phyloP scores from a whole-genome alignment of 2,888 invertebrate genomes.

The Hyppa rectilinea region DNA sequence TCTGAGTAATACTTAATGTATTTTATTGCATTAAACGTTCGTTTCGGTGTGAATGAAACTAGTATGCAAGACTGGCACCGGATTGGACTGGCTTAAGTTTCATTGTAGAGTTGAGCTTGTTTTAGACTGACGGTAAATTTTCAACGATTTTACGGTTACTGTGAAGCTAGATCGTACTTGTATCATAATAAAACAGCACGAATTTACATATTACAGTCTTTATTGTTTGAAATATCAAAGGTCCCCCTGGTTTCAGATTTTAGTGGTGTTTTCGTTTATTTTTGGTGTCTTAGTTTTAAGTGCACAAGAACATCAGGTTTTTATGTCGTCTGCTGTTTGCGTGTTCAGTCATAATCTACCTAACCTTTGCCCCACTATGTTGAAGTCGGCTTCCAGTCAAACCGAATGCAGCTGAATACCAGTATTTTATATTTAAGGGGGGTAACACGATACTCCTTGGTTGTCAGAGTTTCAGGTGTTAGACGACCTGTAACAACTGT shows the following conservation, averaged over 20 bases:
- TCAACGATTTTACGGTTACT: slow-evolving; percentile 74
- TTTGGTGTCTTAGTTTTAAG: slow-evolving; percentile 14
- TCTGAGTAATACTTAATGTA: no score
- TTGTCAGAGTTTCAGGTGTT: no score
- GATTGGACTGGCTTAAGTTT: slow-evolving; percentile 78
- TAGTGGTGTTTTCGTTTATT: slow-evolving; percentile 13
- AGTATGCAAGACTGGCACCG: slow-evolving; percentile 73
- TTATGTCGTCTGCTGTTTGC: neutral
- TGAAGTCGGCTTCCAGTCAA: no score
- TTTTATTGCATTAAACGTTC: slow-evolving; percentile 17
- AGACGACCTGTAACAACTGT: no score
- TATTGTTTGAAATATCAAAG: slow-evolving; percentile 62
- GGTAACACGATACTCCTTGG: no score
- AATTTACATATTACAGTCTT: slow-evolving; percentile 68
- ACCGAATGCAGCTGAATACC: no score
- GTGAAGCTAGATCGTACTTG: slow-evolving; percentile 67
- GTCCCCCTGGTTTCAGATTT: slow-evolving; percentile 40
- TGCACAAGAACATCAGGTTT: neutral
- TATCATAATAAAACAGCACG: slow-evolving; percentile 71
- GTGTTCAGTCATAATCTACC: no score
- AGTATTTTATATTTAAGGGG: no score
- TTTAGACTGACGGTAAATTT: slow-evolving; percentile 77
- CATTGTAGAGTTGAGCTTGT: slow-evolving; percentile 77
- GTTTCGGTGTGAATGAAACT: slow-evolving; percentile 68
- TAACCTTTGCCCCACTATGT: no score